These are phyloP conservation scores for Menidia beryllina DNA, from an alignment of 2,113 vertebrate genomes.

Conservation along the genomic window DNA sequence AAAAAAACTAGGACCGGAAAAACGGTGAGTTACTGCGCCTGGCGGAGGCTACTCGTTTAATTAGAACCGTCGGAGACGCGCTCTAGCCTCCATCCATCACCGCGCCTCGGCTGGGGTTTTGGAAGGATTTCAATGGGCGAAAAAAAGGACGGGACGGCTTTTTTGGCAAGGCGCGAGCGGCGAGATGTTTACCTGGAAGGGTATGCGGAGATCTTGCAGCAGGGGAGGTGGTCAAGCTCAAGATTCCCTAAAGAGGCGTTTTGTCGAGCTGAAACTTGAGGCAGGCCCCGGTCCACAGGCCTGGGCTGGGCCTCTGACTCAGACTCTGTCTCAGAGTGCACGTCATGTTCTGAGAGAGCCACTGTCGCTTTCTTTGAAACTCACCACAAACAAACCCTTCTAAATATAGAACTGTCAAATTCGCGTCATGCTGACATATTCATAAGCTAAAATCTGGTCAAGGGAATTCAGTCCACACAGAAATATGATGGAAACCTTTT, in stretches of 20 bases:
- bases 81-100: slow-evolving; percentile 55
- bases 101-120: slow-evolving; percentile 33
- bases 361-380: slow-evolving; percentile 61
- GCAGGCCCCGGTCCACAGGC: slow-evolving; percentile 59
- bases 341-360: slow-evolving; percentile 57
- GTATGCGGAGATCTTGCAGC: slow-evolving; percentile 13
- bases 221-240: slow-evolving; percentile 26
- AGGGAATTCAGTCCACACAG: neutral
- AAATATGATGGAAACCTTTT: neutral
- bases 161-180: slow-evolving; percentile 9
- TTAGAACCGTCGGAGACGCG: slow-evolving; percentile 53
- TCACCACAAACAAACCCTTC: slow-evolving; percentile 17
- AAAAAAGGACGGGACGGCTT: slow-evolving; percentile 18
- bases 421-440: slow-evolving; percentile 6
- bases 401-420: slow-evolving; percentile 19
- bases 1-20: neutral
- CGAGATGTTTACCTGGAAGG: slow-evolving; percentile 31
- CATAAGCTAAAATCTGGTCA: neutral
- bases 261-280: slow-evolving; percentile 65
- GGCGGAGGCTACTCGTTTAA: slow-evolving; percentile 58
- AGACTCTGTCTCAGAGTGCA: slow-evolving; percentile 26
- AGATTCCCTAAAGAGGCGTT: slow-evolving; percentile 57
- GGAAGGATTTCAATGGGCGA: slow-evolving; percentile 58
- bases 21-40: slow-evolving; percentile 38
- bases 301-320: slow-evolving; percentile 47